These are phyloP conservation scores for Rhinoptilus africanus DNA, from an alignment of 2,113 vertebrate genomes.

Conservation along the genomic window DNA sequence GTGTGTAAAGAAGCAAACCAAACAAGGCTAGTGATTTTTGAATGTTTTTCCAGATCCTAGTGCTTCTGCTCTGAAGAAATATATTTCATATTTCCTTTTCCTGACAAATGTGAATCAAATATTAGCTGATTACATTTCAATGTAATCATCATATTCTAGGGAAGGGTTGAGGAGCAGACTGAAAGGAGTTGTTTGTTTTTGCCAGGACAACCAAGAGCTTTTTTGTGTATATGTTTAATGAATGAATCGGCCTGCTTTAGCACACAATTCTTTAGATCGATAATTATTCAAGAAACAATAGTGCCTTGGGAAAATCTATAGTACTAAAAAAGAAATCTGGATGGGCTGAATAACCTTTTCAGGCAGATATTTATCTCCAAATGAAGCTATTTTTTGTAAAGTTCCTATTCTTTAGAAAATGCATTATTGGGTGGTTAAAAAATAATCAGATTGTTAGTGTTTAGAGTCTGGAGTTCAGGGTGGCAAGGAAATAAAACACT, in stretches of 20 bases:
- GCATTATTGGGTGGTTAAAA: conserved; percentile 28
- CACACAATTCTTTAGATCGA: conserved; percentile 58
- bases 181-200: conserved; percentile 43
- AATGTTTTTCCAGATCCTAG: not conserved
- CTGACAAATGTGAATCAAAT: conserved; percentile 34
- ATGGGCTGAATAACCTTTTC: conserved; percentile 60
- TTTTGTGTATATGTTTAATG: conserved; percentile 43
- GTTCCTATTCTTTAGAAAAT: conserved; percentile 25
- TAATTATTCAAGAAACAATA: conserved; percentile 69
- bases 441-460: conserved; percentile 5
- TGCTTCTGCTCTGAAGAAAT: not conserved
- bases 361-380: conserved; percentile 55
- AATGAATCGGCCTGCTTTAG: conserved; percentile 44
- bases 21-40: not conserved
- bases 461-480: conserved; percentile 6
- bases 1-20: not conserved
- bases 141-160: conserved; percentile 6
- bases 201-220: conserved; percentile 2
- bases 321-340: conserved; percentile 48
- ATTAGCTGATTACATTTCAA: conserved; percentile 27
- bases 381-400: conserved; percentile 5
- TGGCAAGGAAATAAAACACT: conserved; percentile 18
- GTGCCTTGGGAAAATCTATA: conserved; percentile 56
- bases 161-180: not conserved
- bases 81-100: not conserved